Base-by-base conservation (phyloP, 2,888 invertebrate species). In the Aelia acuminata region DNA sequence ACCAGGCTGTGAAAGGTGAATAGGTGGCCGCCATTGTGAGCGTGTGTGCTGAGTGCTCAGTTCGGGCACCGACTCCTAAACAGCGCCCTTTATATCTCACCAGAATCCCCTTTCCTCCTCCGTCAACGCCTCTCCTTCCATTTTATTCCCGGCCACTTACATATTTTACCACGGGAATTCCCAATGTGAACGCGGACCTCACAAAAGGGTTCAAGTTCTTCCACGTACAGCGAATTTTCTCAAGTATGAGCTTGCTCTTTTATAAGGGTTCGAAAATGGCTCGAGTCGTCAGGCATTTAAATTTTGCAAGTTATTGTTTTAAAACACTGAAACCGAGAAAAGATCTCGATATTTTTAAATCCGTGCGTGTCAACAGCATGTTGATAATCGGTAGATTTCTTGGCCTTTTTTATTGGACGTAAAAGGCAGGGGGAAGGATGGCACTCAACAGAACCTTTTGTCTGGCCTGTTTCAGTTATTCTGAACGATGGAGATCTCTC, bases 51-150 rank as follows among this genome's bases (percentile, higher is more conserved):
- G 63, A 80, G 43, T n/a, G 80, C 22, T 15, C n/a, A 43, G 31
- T n/a, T n/a, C 80, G 80, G n/a, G 63, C 43, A 11, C 43, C 43
- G 80, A 80, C 80, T 80, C 43, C 80, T 80, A 80, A 80, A 80
- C 43, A 80, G 80, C 80, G 22, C 80, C 43, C 43, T 47, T 80
- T 80, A 43, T 80, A 80, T 80, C 43, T n/a, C 1, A 0, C 43
- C 80, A n/a, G 80, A 47, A 47, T 43, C 80, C 80, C n/a, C 43
- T 80, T 47, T 80, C 80, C 80, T 80, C 80, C 8, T 80, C 43
- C 80, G 39, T 80, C 80, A 80, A 80, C 80, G 43, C 80, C 80
- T 80, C 39, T 22, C 39, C 43, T 39, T 47, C 43, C 80, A 80
- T 47, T 80, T 47, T 43, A 39, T 47, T 80, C 43, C 22, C 18